Percentiles rank a stretch among this genome's conserved stretches.
These are phyloP conservation scores for Botrylloides violaceus DNA, from an alignment of 23 tunicate species.

Conservation along the genomic window DNA sequence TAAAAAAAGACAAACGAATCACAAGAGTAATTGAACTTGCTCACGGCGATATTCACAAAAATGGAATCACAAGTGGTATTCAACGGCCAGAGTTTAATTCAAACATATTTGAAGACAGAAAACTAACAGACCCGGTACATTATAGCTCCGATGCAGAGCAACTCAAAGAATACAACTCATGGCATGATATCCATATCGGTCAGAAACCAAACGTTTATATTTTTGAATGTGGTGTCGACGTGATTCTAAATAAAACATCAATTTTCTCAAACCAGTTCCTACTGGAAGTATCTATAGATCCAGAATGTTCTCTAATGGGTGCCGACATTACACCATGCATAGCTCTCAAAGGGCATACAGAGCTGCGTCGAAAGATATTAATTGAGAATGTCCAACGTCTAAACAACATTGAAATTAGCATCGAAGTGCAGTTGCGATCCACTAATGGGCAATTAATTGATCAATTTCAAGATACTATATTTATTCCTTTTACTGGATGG, in stretches of 20 bases:
- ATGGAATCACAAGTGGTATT: conserved; percentile 1
- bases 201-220: conserved; percentile 3
- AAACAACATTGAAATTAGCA: background rate
- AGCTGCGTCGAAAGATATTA: background rate
- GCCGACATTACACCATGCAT: background rate
- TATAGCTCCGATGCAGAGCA: background rate
- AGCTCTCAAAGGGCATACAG: background rate
- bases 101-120: conserved; percentile 25
- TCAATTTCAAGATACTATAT: background rate
- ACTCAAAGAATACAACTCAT: background rate
- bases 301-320: background rate
- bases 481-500: background rate
- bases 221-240: conserved; percentile 15
- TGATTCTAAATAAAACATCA: background rate
- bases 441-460: background rate
- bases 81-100: conserved; percentile 22
- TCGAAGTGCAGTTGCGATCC: background rate
- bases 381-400: background rate
- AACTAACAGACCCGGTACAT: conserved; percentile 14
- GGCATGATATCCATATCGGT: conserved; percentile 11
- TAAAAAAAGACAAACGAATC: conserved; percentile 9
- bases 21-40: conserved; percentile 23
- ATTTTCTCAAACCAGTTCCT: background rate
- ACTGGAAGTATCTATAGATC: background rate
- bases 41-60: conserved; percentile 11